These are phyloP conservation scores for Turnix velox DNA, from an alignment of 2,113 vertebrate species.

Conservation along the genomic window DNA sequence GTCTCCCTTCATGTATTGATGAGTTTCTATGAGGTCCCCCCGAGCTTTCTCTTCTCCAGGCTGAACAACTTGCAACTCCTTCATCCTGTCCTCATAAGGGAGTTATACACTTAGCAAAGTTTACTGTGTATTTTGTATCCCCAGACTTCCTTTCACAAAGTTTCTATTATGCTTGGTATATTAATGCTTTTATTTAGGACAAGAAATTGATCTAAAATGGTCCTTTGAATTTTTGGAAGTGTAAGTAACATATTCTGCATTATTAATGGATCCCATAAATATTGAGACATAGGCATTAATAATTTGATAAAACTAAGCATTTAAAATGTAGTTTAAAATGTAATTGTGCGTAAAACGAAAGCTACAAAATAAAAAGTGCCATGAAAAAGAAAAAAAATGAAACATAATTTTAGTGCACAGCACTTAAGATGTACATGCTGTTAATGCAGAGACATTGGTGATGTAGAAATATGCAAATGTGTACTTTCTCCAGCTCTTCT, in stretches of 20 bases:
- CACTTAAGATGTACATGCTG: neutral
- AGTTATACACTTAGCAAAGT: neutral
- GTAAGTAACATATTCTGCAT: neutral
- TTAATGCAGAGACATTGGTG: neutral
- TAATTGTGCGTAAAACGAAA: neutral
- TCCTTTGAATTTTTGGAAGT: neutral
- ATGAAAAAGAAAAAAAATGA: neutral
- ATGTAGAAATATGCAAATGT: constrained; percentile 30
- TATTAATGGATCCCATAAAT: neutral
- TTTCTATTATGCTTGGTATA: neutral
- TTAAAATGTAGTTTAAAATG: neutral
- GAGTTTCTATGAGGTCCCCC: too few species aligned
- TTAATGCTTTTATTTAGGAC: neutral
- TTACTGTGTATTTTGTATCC: neutral
- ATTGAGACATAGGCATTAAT: neutral
- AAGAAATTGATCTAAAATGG: neutral
- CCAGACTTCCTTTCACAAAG: neutral
- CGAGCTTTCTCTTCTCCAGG: too few species aligned
- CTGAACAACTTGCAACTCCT: too few species aligned
- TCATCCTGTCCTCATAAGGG: too few species aligned
- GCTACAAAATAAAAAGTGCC: neutral
- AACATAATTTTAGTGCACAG: too few species aligned
- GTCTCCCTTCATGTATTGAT: too few species aligned
- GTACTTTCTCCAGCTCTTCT: neutral
- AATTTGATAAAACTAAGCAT: constrained; percentile 8